These are phyloP conservation scores for Carassius gibelio DNA, from an alignment of 2,113 vertebrate species.

Conservation along the genomic window DNA sequence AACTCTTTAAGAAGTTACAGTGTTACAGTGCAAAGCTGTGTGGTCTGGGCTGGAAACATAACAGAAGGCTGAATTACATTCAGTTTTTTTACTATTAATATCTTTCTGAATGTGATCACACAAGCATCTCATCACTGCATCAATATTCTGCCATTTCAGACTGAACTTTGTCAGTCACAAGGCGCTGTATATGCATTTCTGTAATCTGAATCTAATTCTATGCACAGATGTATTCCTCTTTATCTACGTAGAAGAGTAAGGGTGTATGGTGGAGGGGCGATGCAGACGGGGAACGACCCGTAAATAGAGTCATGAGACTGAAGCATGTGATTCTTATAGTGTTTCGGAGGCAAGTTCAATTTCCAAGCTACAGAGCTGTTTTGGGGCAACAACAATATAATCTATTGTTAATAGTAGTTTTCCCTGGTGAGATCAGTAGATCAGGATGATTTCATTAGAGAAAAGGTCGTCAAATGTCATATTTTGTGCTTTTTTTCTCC, in stretches of 20 bases:
- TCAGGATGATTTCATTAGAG: not conserved
- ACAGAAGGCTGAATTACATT: not conserved
- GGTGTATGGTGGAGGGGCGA: not conserved
- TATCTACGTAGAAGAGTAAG: not conserved
- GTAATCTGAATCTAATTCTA: not conserved
- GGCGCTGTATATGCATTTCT: not conserved
- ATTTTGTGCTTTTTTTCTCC: not conserved
- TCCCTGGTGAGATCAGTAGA: not conserved
- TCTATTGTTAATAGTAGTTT: not conserved
- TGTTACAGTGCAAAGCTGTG: not conserved
- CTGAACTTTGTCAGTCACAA: not conserved
- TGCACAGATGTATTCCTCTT: not conserved
- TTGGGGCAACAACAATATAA: not conserved
- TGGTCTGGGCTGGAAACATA: not conserved
- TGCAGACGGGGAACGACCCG: constrained; percentile 16
- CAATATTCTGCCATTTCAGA: not conserved
- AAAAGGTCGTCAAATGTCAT: not conserved
- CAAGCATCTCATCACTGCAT: not conserved
- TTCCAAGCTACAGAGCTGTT: constrained; percentile 25
- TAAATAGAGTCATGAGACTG: constrained; percentile 56
- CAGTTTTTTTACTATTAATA: not conserved
- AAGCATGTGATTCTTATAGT: constrained; percentile 47
- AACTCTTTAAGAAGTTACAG: not conserved
- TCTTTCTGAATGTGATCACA: not conserved
- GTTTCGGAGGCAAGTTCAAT: constrained; percentile 37